A percentile compares a stretch with the other conserved stretches of the same genome.
Conservation (phyloP, 1,140 invertebrate species). For the Drosophila ananassae region DNA sequence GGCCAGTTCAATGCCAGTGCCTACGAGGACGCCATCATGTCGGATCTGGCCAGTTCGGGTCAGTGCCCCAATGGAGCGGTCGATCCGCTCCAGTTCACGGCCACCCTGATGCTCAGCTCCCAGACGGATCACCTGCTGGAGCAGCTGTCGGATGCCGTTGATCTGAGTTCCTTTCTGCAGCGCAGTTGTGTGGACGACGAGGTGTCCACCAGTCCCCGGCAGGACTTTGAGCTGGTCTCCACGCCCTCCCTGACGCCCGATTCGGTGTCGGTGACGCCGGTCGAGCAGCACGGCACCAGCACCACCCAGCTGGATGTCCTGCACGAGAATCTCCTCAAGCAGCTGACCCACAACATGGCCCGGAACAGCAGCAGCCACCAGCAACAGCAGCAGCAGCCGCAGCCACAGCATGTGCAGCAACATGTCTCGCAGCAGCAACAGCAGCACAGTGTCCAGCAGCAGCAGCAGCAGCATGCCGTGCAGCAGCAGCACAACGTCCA, state of each 20-base stretch:
- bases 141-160: conserved; percentile 89
- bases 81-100: conserved; percentile 92
- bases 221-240: conserved; percentile 85
- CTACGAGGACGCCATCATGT: conserved; percentile 90
- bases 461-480: conserved; percentile 43
- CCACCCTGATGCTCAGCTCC: conserved; percentile 90
- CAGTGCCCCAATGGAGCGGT: conserved; percentile 84
- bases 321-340: conserved; percentile 86
- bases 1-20: conserved; percentile 87
- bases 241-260: conserved; percentile 88
- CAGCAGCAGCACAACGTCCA: conserved; percentile 39
- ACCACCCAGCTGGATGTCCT: conserved; percentile 86
- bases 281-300: conserved; percentile 85
- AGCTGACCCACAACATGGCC: conserved; percentile 85
- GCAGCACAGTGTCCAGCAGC: conserved; percentile 47
- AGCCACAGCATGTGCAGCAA: conserved; percentile 49
- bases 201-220: conserved; percentile 83
- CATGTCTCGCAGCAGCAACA: conserved; percentile 70
- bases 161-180: conserved; percentile 89
- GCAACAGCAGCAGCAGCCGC: conserved; percentile 12
- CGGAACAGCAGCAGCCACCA: conserved; percentile 42
- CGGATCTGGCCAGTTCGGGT: conserved; percentile 88
- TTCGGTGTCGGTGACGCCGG: conserved; percentile 87
- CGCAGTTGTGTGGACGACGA: conserved; percentile 87
- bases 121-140: conserved; percentile 90